These are phyloP conservation scores for Pogona vitticeps DNA, from an alignment of 2,113 vertebrate species.

Conservation along the genomic window DNA sequence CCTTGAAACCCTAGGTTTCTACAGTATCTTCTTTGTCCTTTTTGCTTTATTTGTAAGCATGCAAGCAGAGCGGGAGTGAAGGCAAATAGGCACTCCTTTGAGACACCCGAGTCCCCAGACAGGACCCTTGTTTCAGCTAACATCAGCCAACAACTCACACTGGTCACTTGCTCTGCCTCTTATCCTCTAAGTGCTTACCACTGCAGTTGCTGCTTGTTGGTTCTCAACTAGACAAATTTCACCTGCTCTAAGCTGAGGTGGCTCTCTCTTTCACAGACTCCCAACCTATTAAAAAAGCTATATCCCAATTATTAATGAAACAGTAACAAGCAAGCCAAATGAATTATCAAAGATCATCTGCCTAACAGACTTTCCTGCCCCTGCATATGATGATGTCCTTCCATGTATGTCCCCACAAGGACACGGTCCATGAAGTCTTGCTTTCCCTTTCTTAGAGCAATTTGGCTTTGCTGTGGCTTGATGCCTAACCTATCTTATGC, in stretches of 20 bases:
- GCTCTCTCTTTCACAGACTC: not conserved
- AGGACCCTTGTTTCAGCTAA: not conserved
- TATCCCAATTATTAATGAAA: not conserved
- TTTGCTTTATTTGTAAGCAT: conserved; percentile 1
- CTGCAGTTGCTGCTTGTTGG: too few species aligned
- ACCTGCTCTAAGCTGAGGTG: not conserved
- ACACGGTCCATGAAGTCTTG: too few species aligned
- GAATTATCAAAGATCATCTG: not conserved
- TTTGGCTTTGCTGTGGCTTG: too few species aligned
- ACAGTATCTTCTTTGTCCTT: not conserved
- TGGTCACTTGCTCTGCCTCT: not conserved
- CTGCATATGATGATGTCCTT: too few species aligned
- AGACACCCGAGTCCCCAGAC: not conserved
- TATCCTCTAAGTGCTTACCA: not conserved
- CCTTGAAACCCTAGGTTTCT: not conserved
- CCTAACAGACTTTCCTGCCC: too few species aligned
- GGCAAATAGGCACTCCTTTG: not conserved
- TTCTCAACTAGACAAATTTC: not conserved
- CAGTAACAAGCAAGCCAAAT: not conserved
- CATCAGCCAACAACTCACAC: not conserved
- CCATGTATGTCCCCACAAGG: too few species aligned
- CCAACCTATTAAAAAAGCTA: too few species aligned
- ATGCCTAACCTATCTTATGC: too few species aligned
- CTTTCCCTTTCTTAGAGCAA: too few species aligned
- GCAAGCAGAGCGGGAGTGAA: not conserved